Percentiles rank a stretch among this genome's conserved stretches.
These are phyloP conservation scores for Leptinotarsa defecta DNA, from an alignment of 1,140 invertebrate species.

Conservation along the genomic window DNA sequence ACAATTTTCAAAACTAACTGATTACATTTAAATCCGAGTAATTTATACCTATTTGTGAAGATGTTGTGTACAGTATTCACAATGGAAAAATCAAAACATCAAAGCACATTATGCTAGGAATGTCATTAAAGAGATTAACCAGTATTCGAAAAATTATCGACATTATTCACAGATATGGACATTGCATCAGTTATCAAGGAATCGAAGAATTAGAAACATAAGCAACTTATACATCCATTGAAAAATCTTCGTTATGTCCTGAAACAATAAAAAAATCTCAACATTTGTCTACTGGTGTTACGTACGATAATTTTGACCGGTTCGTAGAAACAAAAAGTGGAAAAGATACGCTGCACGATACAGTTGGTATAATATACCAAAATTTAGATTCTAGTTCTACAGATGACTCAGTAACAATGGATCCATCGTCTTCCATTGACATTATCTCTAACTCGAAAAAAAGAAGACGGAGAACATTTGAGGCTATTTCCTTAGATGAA, in stretches of 20 bases:
- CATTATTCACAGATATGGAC: slow-evolving; percentile 32
- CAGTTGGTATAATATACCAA: no score
- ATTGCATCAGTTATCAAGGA: neutral
- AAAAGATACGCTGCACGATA: no score
- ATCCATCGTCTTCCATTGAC: neutral
- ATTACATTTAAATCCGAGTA: no score
- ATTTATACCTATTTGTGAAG: slow-evolving; percentile 18
- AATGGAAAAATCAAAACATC: slow-evolving; percentile 48
- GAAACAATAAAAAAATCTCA: neutral
- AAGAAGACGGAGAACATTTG: neutral
- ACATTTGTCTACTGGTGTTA: neutral
- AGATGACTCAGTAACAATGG: neutral
- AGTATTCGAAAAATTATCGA: slow-evolving; percentile 47
- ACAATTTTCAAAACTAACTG: no score
- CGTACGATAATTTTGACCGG: neutral
- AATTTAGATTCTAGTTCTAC: neutral
- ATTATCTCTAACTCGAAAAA: neutral
- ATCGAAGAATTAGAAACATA: neutral
- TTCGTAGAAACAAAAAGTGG: neutral
- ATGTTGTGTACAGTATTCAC: slow-evolving; percentile 42
- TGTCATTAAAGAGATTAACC: slow-evolving; percentile 49
- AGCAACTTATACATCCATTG: neutral
- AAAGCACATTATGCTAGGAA: slow-evolving; percentile 48
- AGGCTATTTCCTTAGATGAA: neutral
- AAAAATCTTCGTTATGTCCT: neutral